A percentile compares a stretch with the other conserved stretches of the same genome.
Evolutionary conservation across 1,140 invertebrate genomes (phyloP).

Genomic region (Forficula auricularia): DNA sequence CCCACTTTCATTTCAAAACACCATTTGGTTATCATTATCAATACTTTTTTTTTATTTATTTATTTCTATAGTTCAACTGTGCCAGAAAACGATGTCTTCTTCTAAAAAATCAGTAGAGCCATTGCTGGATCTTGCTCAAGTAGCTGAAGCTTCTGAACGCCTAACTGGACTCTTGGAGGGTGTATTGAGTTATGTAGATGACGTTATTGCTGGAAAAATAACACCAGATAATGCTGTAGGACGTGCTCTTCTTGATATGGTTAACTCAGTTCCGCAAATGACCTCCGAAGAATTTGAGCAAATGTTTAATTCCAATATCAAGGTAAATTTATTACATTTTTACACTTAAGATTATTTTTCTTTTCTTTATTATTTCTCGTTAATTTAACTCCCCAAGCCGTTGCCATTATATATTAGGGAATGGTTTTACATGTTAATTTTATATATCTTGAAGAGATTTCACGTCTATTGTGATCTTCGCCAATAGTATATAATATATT

Average conservation of each 20-base stretch:
- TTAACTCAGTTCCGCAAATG: slow-evolving; percentile 80
- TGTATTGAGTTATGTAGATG: slow-evolving; percentile 76
- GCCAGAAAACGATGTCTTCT: slow-evolving; percentile 30
- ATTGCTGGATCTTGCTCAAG: slow-evolving; percentile 67
- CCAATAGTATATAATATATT: too few relatives aligned
- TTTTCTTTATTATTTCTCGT: not conserved
- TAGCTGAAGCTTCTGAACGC: slow-evolving; percentile 61
- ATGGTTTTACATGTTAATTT: not conserved
- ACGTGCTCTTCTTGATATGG: slow-evolving; percentile 68
- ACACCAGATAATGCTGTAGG: slow-evolving; percentile 59
- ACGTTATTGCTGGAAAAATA: slow-evolving; percentile 52
- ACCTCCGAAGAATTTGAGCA: slow-evolving; percentile 75
- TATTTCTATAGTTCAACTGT: slow-evolving; percentile 10
- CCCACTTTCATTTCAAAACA: too few relatives aligned
- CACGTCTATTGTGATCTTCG: too few relatives aligned
- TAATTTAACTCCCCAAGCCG: not conserved
- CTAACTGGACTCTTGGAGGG: slow-evolving; percentile 59
- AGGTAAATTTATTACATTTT: slow-evolving; percentile 29
- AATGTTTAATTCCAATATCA: slow-evolving; percentile 91
- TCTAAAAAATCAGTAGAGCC: slow-evolving; percentile 46
- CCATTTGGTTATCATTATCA: too few relatives aligned
- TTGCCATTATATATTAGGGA: not conserved
- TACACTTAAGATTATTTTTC: not conserved
- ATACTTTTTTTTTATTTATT: too few relatives aligned
- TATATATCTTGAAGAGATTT: not conserved